phyloP scores from a whole-genome alignment of 2,113 vertebrate species.

The Lycaon pictus region DNA sequence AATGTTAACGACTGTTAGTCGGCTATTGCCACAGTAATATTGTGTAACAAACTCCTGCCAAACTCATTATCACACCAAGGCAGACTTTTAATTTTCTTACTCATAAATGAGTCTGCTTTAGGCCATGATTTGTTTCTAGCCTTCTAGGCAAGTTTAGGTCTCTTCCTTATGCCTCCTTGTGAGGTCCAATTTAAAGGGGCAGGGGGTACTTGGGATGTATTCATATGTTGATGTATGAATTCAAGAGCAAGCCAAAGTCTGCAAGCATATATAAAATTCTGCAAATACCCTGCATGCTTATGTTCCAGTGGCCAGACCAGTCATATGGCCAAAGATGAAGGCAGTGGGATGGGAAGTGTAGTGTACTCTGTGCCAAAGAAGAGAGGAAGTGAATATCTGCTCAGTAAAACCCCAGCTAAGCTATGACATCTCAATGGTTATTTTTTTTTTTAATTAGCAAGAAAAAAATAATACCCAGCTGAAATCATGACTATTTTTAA shows the following conservation, averaged over 20 bases:
- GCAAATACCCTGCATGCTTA: background rate
- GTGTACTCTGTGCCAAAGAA: background rate
- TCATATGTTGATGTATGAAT: background rate
- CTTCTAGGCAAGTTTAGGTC: background rate
- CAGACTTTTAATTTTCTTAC: slow-evolving; percentile 16
- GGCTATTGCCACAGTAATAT: background rate
- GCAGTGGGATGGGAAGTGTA: background rate
- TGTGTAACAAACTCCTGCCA: background rate
- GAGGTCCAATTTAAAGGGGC: background rate
- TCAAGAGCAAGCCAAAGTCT: background rate
- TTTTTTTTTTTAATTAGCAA: background rate
- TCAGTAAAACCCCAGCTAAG: background rate
- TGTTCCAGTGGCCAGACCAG: background rate
- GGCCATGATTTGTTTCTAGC: background rate
- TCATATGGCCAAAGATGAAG: background rate
- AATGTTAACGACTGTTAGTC: background rate
- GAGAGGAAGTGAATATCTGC: background rate
- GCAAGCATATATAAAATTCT: background rate
- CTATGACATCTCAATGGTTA: background rate
- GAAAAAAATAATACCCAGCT: background rate
- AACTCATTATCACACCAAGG: background rate
- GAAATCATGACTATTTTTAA: slow-evolving; percentile 39
- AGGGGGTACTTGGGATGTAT: background rate
- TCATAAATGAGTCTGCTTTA: background rate
- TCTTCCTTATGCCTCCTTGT: slow-evolving; percentile 1